These are phyloP conservation scores for Nautilus pompilius DNA, from an alignment of 1,140 invertebrate species.

Conservation along the genomic window DNA sequence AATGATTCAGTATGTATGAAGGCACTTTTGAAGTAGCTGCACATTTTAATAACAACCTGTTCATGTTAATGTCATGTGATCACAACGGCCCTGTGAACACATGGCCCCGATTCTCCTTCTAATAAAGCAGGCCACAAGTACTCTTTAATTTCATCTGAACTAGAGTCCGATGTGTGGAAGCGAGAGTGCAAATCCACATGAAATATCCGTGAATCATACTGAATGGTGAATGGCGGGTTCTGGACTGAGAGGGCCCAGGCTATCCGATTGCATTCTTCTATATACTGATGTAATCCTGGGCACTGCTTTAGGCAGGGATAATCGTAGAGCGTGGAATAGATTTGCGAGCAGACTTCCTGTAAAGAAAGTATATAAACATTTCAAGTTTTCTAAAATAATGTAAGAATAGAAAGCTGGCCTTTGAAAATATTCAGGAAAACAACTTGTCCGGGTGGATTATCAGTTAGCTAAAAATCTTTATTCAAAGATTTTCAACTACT, in stretches of 20 bases:
- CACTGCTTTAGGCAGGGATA: conserved; percentile 70
- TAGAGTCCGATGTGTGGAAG: conserved; percentile 65
- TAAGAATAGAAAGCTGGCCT: not conserved
- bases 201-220: conserved; percentile 64
- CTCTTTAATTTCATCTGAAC: conserved; percentile 62
- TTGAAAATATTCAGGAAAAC: not conserved
- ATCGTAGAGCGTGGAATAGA: conserved; percentile 71
- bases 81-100: conserved; percentile 71
- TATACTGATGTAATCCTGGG: conserved; percentile 64
- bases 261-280: conserved; percentile 64
- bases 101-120: conserved; percentile 64
- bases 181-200: conserved; percentile 63
- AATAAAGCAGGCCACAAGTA: conserved; percentile 73
- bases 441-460: not conserved
- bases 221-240: conserved; percentile 58
- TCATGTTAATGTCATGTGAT: conserved; percentile 59
- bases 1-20: no score
- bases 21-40: no score
- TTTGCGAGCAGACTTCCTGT: conserved; percentile 66
- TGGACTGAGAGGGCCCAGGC: conserved; percentile 63
- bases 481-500: not conserved
- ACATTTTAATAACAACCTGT: no score
- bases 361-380: conserved; percentile 12
- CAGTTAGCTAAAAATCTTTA: not conserved
- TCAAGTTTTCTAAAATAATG: no score